Conservation (phyloP, 2,797 vertebrate genomes). For the Aldrovandia affinis region DNA sequence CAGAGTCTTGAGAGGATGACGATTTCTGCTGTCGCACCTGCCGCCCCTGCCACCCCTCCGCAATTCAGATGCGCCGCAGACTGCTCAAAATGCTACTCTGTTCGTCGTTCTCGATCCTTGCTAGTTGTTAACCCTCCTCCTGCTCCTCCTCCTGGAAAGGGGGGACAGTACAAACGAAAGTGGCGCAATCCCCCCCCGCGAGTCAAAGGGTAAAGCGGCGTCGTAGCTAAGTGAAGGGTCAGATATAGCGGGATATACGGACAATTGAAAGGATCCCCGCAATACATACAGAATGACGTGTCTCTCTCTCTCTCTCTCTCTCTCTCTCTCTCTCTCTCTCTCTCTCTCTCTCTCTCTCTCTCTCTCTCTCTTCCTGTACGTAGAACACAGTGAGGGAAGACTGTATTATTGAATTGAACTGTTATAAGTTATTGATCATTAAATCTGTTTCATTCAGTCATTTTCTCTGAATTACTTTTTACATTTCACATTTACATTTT, state of each 20-base stretch:
- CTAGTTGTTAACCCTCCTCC: constrained; percentile 22
- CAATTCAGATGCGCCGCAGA: constrained; percentile 30
- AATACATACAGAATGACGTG: no score
- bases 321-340: neutral
- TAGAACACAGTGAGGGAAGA: constrained; percentile 15
- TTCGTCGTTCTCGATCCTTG: neutral
- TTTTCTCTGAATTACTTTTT: no score
- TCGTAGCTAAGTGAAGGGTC: neutral
- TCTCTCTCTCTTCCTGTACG: neutral
- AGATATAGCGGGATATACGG: no score
- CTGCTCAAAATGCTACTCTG: constrained; percentile 16
- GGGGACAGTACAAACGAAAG: neutral
- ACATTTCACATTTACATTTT: no score
- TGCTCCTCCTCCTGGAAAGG: neutral
- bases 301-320: neutral
- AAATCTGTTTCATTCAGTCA: neutral
- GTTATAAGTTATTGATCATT: neutral
- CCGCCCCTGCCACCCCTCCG: constrained; percentile 24
- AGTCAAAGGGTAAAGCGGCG: constrained; percentile 15
- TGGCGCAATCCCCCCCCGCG: neutral
- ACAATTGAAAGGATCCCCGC: neutral
- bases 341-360: neutral
- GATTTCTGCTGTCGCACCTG: constrained; percentile 9
- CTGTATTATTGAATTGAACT: neutral
- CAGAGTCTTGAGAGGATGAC: constrained; percentile 2